Base-by-base conservation (phyloP, 2,797 vertebrate species). In the Sebastes itinus region DNA sequence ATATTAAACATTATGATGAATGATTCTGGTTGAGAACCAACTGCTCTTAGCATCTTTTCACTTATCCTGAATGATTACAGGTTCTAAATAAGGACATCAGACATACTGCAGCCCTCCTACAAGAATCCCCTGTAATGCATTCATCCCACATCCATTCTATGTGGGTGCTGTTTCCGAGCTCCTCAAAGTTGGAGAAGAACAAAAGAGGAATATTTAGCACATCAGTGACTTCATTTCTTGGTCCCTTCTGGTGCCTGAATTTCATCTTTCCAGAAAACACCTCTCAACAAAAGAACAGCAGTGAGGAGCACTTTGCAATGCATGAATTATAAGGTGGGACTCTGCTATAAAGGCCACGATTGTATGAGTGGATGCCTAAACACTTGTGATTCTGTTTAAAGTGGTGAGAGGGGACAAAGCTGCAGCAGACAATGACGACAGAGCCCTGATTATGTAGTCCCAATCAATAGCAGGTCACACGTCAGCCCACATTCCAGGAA, bases 401-500 rank as follows among this genome's bases (percentile, higher is more conserved):
- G 79, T 42, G 60, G 56, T 30, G 61, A 74, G 60, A 49, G 62
- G 56, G 75, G 76, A 88, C 80, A 87, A 75, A 70, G 80, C 88
- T 63, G 65, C 70, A 20, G 79, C 82, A 63, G 61, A 90, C 83
- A 78, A 77, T 81, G 79, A 83, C 72, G 72, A 86, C 89, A 90
- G 77, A 85, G 78, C 18, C 65, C 74, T 63, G 71, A 88, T 91
- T 92, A 92, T 90, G 81, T 61, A 70, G 76, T 78, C 64, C 82
- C 86, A 88, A 94, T 94, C 93, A 88, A 94, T 94, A 90, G 80
- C 5, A 42, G 83, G 88, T 91, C 88, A 87, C 85, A 88, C 87
- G 68, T 89, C 82, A 84, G 77, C 67, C 69, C 77, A 85, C 89
- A 88, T 92, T 91, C 89, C 89, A 88, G 83, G 73, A 90, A 91